Percentiles rank a stretch among this genome's conserved stretches.
Conservation (phyloP, 1,140 invertebrate genomes). For the Sitophilus oryzae region DNA sequence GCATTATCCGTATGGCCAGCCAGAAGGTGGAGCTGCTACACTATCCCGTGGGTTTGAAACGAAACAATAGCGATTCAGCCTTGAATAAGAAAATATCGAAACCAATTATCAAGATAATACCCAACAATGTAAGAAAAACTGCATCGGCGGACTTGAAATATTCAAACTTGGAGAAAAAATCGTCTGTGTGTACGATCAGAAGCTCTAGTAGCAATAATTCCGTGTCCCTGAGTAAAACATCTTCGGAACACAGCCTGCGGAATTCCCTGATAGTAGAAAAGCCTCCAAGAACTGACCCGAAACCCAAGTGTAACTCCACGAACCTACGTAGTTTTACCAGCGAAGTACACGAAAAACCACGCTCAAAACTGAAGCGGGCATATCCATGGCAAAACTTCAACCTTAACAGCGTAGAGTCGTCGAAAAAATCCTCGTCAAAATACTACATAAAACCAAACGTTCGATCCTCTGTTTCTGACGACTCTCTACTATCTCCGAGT, state of each 20-base stretch:
- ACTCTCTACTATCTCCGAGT: background rate
- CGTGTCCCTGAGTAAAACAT: slow-evolving; percentile 9
- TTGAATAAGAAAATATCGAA: background rate
- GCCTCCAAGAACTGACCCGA: no score
- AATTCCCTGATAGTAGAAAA: no score
- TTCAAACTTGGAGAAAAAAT: background rate
- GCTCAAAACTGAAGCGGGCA: slow-evolving; percentile 5
- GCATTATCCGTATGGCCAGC: slow-evolving; percentile 3
- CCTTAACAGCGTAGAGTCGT: background rate
- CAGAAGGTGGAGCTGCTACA: background rate
- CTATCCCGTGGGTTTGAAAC: background rate
- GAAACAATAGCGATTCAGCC: slow-evolving; percentile 14
- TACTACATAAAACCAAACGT: background rate
- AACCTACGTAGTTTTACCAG: no score
- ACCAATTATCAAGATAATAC: background rate
- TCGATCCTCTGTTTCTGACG: background rate
- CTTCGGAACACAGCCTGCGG: slow-evolving; percentile 10
- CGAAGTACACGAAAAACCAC: no score
- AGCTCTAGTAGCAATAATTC: slow-evolving; percentile 1
- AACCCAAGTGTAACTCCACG: no score
- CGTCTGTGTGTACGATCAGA: background rate
- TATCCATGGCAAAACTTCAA: slow-evolving; percentile 19
- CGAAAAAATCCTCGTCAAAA: background rate
- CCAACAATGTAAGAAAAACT: background rate
- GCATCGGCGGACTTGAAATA: background rate